These are phyloP conservation scores for Chrysocyon brachyurus DNA, from an alignment of 2,797 vertebrate species.

Conservation along the genomic window DNA sequence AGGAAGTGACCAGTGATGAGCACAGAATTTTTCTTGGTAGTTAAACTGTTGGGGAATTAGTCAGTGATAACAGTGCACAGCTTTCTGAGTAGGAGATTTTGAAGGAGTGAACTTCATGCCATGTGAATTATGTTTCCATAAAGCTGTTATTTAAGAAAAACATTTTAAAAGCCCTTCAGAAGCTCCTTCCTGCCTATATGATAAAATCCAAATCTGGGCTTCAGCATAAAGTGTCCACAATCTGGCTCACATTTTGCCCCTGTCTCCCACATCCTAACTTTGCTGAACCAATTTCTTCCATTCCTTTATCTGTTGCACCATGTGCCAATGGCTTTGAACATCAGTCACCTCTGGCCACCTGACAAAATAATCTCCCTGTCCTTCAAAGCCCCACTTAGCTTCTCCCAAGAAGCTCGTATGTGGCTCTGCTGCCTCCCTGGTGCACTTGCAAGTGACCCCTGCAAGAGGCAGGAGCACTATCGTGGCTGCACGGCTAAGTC, in stretches of 20 bases:
- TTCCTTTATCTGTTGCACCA: neutral
- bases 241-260: neutral
- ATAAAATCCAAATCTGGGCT: neutral
- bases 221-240: neutral
- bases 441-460: neutral
- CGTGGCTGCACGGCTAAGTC: neutral
- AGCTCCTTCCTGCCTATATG: neutral
- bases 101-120: neutral
- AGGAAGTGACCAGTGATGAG: neutral
- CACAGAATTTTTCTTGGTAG: neutral
- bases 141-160: neutral
- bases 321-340: neutral
- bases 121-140: neutral
- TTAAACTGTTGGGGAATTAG: constrained; percentile 10
- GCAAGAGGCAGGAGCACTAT: neutral
- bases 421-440: neutral
- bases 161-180: neutral
- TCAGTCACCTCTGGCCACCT: neutral
- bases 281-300: neutral
- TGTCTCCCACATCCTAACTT: neutral
- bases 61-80: neutral
- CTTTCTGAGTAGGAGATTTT: neutral
- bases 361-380: neutral
- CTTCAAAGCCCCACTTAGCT: neutral
- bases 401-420: neutral